These are phyloP conservation scores for Trachymyrmex septentrionalis DNA, from an alignment of 1,140 invertebrate species.

Conservation along the genomic window DNA sequence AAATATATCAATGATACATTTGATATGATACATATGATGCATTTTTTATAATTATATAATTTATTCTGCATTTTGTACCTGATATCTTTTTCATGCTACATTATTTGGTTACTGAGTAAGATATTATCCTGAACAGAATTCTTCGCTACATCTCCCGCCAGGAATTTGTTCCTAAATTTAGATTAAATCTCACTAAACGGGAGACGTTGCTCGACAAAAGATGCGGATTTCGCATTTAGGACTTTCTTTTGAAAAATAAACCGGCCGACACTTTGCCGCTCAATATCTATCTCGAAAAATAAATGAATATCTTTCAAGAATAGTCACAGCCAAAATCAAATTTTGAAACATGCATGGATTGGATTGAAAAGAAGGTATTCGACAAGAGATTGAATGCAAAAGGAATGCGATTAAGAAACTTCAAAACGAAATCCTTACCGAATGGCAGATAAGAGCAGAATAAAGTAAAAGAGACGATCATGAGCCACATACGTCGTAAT, in stretches of 20 bases:
- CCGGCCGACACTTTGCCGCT: neutral
- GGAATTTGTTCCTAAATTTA: neutral
- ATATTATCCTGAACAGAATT: neutral
- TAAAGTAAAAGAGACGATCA: slow-evolving; percentile 42
- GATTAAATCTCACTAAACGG: neutral
- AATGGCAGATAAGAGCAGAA: neutral
- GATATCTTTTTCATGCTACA: neutral
- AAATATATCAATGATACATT: too few relatives aligned
- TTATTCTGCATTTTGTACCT: neutral
- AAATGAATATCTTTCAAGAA: slow-evolving; percentile 12
- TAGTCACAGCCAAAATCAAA: neutral
- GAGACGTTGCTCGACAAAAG: neutral
- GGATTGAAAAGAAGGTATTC: neutral
- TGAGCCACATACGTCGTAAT: slow-evolving; percentile 49
- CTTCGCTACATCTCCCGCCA: slow-evolving; percentile 14
- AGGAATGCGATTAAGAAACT: neutral
- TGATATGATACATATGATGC: neutral
- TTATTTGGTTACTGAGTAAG: neutral
- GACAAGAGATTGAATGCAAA: neutral
- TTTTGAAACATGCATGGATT: neutral
- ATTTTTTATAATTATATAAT: neutral
- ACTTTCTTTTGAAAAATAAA: neutral
- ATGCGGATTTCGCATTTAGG: neutral
- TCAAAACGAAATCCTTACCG: neutral
- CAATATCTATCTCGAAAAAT: neutral